phyloP scores from a whole-genome alignment of 2,113 vertebrate species.

The Erythrocercus mccallii region DNA sequence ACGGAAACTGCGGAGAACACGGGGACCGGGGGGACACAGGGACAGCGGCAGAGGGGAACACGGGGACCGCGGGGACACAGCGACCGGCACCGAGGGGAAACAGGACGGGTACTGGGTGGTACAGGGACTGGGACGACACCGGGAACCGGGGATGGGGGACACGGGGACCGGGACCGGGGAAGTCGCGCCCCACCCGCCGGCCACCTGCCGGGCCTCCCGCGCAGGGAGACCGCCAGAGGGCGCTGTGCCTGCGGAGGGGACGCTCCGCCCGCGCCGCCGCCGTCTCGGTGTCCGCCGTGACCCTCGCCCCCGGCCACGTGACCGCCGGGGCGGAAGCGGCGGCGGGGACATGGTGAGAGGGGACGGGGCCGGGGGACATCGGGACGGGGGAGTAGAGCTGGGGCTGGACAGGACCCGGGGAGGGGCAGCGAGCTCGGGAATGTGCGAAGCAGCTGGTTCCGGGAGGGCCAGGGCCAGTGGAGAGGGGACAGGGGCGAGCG shows the following conservation, averaged over 20 bases:
- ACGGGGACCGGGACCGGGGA: background rate
- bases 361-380: background rate
- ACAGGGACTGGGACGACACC: background rate
- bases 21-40: background rate
- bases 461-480: background rate
- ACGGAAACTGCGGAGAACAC: background rate
- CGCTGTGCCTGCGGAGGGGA: background rate
- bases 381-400: background rate
- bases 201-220: background rate
- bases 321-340: background rate
- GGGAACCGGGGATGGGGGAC: too few species aligned
- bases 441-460: background rate
- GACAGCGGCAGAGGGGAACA: background rate
- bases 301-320: background rate
- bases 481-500: background rate
- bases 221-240: background rate
- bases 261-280: background rate
- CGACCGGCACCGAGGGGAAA: background rate
- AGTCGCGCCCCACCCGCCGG: too few species aligned
- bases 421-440: too few species aligned
- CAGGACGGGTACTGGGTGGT: too few species aligned
- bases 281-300: background rate
- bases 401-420: background rate
- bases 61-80: background rate
- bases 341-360: slow-evolving; percentile 18